Evolutionary conservation across 2,797 vertebrate genomes (phyloP).

Genomic region (Tauraco hartlaubi): DNA sequence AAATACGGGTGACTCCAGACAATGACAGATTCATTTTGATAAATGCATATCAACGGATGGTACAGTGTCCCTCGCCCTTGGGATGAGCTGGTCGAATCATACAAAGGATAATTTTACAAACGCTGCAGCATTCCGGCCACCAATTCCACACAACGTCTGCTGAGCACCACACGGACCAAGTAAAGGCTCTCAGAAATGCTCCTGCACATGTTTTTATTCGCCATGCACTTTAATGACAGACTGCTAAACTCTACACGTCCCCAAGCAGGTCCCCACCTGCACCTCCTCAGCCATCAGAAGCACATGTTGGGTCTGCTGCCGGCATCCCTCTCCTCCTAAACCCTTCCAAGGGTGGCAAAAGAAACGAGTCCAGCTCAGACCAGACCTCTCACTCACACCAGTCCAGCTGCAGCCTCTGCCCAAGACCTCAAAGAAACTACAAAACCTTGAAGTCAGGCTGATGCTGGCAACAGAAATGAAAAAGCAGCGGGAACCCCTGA

Average conservation of each 20-base stretch:
- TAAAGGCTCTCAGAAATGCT: background rate
- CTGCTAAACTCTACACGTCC: background rate
- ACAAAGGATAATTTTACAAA: background rate
- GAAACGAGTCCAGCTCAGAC: background rate
- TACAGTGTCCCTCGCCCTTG: rapidly evolving
- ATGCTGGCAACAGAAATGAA: background rate
- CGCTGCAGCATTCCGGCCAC: background rate
- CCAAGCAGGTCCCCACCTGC: background rate
- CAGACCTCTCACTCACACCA: background rate
- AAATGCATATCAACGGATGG: background rate
- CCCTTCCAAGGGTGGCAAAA: rapidly evolving
- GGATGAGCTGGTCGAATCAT: background rate
- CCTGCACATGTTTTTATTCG: background rate
- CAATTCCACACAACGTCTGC: background rate
- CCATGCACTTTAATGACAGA: background rate
- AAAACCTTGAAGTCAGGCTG: background rate
- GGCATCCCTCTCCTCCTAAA: background rate
- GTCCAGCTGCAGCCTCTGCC: background rate
- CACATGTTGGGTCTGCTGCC: background rate
- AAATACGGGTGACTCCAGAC: background rate
- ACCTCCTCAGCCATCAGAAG: background rate
- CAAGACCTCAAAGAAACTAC: background rate
- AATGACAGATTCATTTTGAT: background rate
- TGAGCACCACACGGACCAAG: background rate
- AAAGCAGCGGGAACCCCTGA: background rate